Base-by-base conservation (phyloP, 2,113 vertebrate genomes). In the Anarrhichthys ocellatus region DNA sequence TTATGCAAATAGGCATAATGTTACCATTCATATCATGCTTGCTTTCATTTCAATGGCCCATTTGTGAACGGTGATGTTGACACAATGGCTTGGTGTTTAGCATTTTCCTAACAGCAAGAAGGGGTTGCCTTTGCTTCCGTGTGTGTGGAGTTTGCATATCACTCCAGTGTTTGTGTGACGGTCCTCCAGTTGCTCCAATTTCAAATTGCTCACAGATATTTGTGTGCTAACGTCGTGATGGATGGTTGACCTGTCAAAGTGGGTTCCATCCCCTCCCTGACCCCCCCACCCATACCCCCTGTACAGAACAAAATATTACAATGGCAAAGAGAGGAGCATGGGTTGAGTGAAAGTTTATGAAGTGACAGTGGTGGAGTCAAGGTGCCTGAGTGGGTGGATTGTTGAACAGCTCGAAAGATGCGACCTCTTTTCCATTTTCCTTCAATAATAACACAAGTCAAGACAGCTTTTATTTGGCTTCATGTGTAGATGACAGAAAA, bases 401-500 rank as follows among this genome's bases (percentile, higher is more conserved):
- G 74, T 82, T 82, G n/a, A 87, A 68, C 20, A n/a, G 67, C 46
- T 62, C 24, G 29, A 62, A 68, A 82, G 83, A 84, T 4, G 40
- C 80, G 71, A 83, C 65, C 83, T 54, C 2, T 73, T 56, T 70
- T 80, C 76, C 40, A 54, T 89, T 63, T 85, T 70, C 27, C 63
- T 81, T 78, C 52, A 73, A 52, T 83, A 70, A 80, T 61, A 46
- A 78, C 52, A 64, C 66, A 86, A 85, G 89, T 87, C 78, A 88
- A 65, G 61, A 71, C 68, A 73, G 75, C 69, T 84, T 78, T 79
- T 76, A 48, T 87, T 50, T 85, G 69, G 76, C 81, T 84, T 88
- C 44, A 77, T 79, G 59, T n/a, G n/a, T 71, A 54, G 79, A 89
- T 88, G 73, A 91, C 79, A 81, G 81, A 82, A 93, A 92, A 95